Evolutionary conservation across 2,797 vertebrate genomes (phyloP).

Genomic region (Sparus aurata): DNA sequence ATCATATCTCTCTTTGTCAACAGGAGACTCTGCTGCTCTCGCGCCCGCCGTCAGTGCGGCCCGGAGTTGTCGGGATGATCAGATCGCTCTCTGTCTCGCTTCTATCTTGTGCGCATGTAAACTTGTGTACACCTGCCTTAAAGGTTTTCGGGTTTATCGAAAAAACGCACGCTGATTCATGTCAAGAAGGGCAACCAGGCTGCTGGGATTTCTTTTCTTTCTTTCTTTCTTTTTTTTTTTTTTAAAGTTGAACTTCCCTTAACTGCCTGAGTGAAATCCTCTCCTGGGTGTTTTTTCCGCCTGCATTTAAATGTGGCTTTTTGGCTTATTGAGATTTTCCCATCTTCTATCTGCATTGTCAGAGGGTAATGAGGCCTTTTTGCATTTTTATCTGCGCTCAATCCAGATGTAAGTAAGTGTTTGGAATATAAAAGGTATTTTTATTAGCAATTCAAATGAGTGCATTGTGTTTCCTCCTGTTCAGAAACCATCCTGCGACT

Average conservation of each 20-base stretch:
- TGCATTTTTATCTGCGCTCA: slow-evolving; percentile 26
- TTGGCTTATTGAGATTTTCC: slow-evolving; percentile 21
- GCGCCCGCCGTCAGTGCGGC: slow-evolving; percentile 48
- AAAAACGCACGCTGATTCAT: slow-evolving; percentile 55
- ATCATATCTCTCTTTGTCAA: slow-evolving; percentile 66
- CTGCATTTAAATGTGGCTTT: slow-evolving; percentile 48
- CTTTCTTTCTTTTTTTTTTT: slow-evolving; percentile 23
- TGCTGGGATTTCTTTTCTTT: slow-evolving; percentile 42
- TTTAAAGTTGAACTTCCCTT: slow-evolving; percentile 40
- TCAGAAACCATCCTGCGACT: slow-evolving; percentile 84
- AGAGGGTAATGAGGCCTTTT: slow-evolving; percentile 23
- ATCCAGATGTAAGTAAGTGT: background rate
- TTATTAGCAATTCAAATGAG: slow-evolving; percentile 51
- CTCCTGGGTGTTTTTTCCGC: slow-evolving; percentile 31
- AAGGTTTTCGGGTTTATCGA: slow-evolving; percentile 54
- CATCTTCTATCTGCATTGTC: slow-evolving; percentile 23
- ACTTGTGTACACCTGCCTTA: slow-evolving; percentile 39
- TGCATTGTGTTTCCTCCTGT: slow-evolving; percentile 27
- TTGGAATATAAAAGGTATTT: slow-evolving; percentile 9
- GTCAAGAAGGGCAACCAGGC: slow-evolving; percentile 53
- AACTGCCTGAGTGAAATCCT: slow-evolving; percentile 16
- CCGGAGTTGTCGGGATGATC: slow-evolving; percentile 63
- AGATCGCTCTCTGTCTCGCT: slow-evolving; percentile 62
- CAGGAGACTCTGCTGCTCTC: slow-evolving; percentile 48
- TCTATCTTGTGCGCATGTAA: slow-evolving; percentile 41